Base-by-base conservation (phyloP, 2,888 invertebrate genomes). In the Rhorus exstirpatorius region DNA sequence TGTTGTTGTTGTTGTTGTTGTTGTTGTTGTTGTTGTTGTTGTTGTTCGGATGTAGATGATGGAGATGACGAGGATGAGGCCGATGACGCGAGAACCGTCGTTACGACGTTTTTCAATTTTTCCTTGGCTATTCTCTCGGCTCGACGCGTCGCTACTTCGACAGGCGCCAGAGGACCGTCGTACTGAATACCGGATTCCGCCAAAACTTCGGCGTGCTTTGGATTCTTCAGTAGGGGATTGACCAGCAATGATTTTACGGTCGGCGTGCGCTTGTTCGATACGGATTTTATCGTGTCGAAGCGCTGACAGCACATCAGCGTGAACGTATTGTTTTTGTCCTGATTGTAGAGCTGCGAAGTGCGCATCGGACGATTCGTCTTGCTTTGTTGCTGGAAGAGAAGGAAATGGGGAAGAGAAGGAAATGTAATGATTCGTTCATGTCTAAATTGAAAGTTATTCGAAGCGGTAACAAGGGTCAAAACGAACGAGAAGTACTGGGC, bases 61-160 rank as follows among this genome's bases (percentile, higher is more conserved):
- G 76, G 46, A 88, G 71, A 8, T 21, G 58, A 38, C 10, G 44
- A 46, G 12, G 58, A 14, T n/a, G 67, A 60, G 12, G 35, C 67
- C 12, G 68, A 61, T 26, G 68, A 61, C 1, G 75, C 41, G 7
- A 79, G 72, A 67, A 81, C 79, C 41, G 88, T 83, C 12, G 88
- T 83, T n/a, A 90, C 91, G 24, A 89, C 89, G 76, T 91, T 92
- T 88, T 95, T 95, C 84, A 96, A 94, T 92, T 97, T 97, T 90
- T 97, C 98, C 89, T 97, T 96, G 10, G 97, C 96, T 85, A 98
- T 95, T 87, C 98, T 95, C 89, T 98, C 98, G 14, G 97, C 97
- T 89, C 97, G 95, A 79, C 96, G 95, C 26, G 95, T 93, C 14
- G 97, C 97, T 68, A 98, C 96, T 88, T 97, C 97, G 86, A 96